Evolutionary conservation across 2,888 invertebrate species (phyloP).

Genomic region (Drosophila nr. perissopoda): DNA sequence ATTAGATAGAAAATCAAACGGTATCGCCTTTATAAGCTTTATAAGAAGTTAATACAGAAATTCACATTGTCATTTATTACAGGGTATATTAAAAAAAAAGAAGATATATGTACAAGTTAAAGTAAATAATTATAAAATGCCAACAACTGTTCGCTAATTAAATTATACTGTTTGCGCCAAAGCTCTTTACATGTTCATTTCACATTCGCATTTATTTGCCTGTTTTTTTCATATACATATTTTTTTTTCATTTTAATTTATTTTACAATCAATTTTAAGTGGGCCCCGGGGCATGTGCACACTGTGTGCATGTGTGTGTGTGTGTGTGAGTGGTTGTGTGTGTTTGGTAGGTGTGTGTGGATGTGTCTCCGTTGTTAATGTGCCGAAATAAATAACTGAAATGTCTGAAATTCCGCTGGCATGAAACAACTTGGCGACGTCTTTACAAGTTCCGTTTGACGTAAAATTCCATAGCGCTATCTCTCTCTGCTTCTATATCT

Average conservation of each 20-base stretch:
- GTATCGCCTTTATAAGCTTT: fast-evolving
- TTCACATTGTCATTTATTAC: neutral
- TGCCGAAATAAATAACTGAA: constrained; percentile 77
- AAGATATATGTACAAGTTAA: constrained; percentile 25
- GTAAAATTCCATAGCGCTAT: constrained; percentile 35
- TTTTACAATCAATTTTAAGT: constrained; percentile 77
- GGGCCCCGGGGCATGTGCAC: constrained; percentile 45
- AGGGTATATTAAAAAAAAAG: constrained; percentile 23
- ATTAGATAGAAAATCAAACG: neutral
- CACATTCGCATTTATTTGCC: constrained; percentile 45
- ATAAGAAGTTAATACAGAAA: neutral
- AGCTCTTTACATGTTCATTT: constrained; percentile 56
- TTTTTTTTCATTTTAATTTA: constrained; percentile 64
- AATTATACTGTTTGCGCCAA: constrained; percentile 73
- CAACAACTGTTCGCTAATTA: constrained; percentile 76
- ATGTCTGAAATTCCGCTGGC: constrained; percentile 67
- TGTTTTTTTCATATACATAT: neutral
- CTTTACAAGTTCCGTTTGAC: constrained; percentile 70
- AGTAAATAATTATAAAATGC: constrained; percentile 69
- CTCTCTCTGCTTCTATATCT: constrained; percentile 10
- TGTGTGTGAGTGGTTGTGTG: neutral
- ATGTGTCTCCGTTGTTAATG: constrained; percentile 66
- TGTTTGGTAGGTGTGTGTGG: constrained; percentile 8
- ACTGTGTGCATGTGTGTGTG: constrained; percentile 11
- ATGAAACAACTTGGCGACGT: constrained; percentile 63